Percentiles rank a stretch among this genome's conserved stretches.
Conservation (phyloP, 2,888 invertebrate species). For the Ophioninae sp. region DNA sequence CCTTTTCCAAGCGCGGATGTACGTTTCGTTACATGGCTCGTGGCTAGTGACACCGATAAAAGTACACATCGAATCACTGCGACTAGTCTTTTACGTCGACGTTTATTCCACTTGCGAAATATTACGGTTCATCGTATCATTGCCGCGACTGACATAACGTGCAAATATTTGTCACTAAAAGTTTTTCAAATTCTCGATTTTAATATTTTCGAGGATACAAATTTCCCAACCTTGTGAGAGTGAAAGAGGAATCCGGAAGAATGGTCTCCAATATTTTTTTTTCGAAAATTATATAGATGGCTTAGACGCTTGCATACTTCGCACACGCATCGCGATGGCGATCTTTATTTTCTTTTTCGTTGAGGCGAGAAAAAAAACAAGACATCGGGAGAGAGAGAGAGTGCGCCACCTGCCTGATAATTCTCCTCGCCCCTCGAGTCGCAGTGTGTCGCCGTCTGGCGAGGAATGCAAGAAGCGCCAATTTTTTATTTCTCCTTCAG, state of each 20-base stretch:
- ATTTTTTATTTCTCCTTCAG: constrained; percentile 77
- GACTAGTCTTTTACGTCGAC: too few relatives aligned
- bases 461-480: constrained; percentile 76
- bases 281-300: neutral
- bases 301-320: neutral
- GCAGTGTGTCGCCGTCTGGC: constrained; percentile 69
- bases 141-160: too few relatives aligned
- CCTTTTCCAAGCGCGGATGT: too few relatives aligned
- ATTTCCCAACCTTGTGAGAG: neutral
- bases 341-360: constrained; percentile 29
- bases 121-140: too few relatives aligned
- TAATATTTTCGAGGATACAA: neutral
- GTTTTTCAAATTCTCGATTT: neutral
- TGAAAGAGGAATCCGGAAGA: neutral
- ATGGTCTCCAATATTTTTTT: neutral
- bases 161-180: neutral
- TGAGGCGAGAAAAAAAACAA: constrained; percentile 48
- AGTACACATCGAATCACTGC: too few relatives aligned
- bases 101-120: too few relatives aligned
- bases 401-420: constrained; percentile 54
- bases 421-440: constrained; percentile 50
- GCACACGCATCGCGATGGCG: neutral
- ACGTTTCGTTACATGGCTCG: too few relatives aligned
- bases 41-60: too few relatives aligned
- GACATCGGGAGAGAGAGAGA: constrained; percentile 32